Base-by-base conservation (phyloP, 2,888 invertebrate species). In the Campopleginae sp. region DNA sequence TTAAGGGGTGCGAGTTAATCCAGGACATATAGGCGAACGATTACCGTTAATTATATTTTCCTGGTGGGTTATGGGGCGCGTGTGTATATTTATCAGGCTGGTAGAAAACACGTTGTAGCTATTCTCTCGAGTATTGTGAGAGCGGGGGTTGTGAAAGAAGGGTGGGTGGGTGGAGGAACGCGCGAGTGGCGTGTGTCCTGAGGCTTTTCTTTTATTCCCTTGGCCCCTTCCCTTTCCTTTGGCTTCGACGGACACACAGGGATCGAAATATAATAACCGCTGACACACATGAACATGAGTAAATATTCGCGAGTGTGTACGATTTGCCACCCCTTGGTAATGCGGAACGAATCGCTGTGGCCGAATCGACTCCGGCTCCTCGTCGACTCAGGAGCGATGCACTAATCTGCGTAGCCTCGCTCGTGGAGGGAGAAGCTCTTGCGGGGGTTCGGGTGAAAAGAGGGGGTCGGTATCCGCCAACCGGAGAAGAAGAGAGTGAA, bases 21-120 rank as follows among this genome's bases (percentile, higher is more conserved):
- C 93, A 90, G 90, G 90, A 91, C 92, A 92, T 92, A 93, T 93
- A 93, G 91, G 92, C 92, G 91, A 91, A 90, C 92, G 93, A 93
- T 93, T 93, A 93, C 91, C 92, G 93, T 93, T 93, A 93, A 93
- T 93, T 93, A 93, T 93, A 93, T 93, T 93, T 93, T 93, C 92
- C 89, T 88, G 88, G 89, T 88, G 90, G 81, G 85, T 87, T 87
- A 75, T 79, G 78, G 83, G 87, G 88, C 83, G 84, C 82, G 48
- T 51, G 87, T 88, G 87, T 87, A 78, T 78, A 82, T 86, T 89
- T 87, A 86, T 86, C 75, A 76, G 82, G 85, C 85, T 87, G 66
- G 77, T 51, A 54, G 80, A 14, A 75, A 85, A 70, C 80, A 63
- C 63, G 65, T 70, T 71, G 81, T 46, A 75, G 77, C 84, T 81